Percentiles rank a stretch among this genome's conserved stretches.
Evolutionary conservation across 1,140 invertebrate genomes (phyloP).

Genomic region (Rhopalosiphum maidis): DNA sequence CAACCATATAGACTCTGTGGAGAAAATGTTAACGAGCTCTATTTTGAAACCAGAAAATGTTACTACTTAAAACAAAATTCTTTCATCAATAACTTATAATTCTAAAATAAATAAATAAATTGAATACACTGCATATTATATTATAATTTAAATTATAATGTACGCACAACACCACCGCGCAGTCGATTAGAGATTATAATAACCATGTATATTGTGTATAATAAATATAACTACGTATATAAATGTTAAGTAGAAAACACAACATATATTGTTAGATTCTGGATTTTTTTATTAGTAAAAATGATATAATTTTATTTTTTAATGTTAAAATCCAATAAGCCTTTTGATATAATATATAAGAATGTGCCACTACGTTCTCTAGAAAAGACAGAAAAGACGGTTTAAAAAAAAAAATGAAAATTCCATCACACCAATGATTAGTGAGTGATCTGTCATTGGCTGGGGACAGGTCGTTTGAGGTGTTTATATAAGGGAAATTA

Average conservation of each 20-base stretch:
- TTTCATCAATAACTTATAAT: not conserved
- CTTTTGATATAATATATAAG: not conserved
- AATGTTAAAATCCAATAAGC: not conserved
- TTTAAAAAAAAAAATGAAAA: not conserved
- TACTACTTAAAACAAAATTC: not conserved
- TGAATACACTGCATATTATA: not conserved
- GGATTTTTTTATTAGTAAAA: not conserved
- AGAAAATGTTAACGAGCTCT: not conserved
- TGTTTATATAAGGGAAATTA: not conserved
- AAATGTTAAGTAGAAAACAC: not conserved
- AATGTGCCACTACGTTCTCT: not conserved
- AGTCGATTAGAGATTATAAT: not conserved
- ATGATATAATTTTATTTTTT: not conserved
- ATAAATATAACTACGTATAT: too few species aligned
- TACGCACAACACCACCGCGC: not conserved
- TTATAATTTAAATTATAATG: not conserved
- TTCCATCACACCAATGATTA: not conserved
- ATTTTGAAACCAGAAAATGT: not conserved
- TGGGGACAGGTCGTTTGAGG: not conserved
- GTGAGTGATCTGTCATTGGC: not conserved
- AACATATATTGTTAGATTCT: not conserved
- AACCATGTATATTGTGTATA: not conserved
- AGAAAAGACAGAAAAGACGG: not conserved
- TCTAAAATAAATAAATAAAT: not conserved
- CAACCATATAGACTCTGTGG: not conserved